Conservation (phyloP, 2,888 invertebrate genomes). For the Stenchaetothrips biformis region DNA sequence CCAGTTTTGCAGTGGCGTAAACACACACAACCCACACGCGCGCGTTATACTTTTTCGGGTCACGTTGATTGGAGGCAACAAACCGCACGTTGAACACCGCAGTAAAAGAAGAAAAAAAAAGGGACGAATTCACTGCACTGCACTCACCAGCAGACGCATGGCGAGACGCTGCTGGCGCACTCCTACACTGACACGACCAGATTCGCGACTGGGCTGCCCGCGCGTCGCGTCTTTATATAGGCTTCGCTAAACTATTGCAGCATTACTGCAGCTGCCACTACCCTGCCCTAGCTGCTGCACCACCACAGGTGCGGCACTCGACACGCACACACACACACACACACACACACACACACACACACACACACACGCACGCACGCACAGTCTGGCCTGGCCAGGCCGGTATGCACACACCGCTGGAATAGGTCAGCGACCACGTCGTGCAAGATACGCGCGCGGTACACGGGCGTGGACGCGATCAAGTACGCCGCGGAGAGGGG, state of each 20-base stretch:
- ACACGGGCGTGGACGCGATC: neutral
- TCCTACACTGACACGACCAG: neutral
- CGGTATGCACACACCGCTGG: conserved; percentile 12
- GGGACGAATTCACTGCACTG: neutral
- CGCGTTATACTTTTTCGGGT: too few species aligned
- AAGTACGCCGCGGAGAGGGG: neutral
- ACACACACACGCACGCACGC: neutral
- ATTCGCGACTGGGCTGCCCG: conserved; percentile 9
- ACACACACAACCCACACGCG: too few species aligned
- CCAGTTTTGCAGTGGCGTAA: too few species aligned
- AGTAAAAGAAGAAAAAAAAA: too few species aligned
- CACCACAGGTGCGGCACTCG: neutral
- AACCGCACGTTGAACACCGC: too few species aligned
- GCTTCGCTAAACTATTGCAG: conserved; percentile 15
- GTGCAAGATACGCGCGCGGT: neutral
- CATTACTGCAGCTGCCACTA: neutral
- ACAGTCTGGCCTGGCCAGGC: neutral
- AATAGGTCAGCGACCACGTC: conserved; percentile 17
- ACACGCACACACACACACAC: conserved; percentile 17
- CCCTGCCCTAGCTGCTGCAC: neutral
- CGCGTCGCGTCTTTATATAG: conserved; percentile 2
- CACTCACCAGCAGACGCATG: conserved; percentile 20
- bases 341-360: conserved; percentile 17
- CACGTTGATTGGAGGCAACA: too few species aligned
- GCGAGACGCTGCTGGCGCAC: neutral